These are phyloP conservation scores for Tipula helvola DNA, from an alignment of 2,888 invertebrate species.

Conservation along the genomic window DNA sequence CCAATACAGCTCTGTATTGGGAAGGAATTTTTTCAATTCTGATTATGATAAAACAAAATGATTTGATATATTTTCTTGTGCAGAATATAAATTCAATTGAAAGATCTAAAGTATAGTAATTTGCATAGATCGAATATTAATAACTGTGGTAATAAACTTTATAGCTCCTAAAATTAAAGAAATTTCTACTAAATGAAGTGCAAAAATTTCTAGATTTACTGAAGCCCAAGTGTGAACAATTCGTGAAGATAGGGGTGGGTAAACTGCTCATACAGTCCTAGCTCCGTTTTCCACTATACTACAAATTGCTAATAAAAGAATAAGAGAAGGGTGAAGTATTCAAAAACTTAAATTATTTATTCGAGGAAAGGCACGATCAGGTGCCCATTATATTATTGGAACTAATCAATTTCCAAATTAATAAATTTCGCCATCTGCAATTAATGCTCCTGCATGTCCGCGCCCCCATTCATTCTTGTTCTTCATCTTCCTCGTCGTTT, in stretches of 20 bases:
- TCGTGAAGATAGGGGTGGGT: constrained; percentile 54
- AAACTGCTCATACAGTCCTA: constrained; percentile 69
- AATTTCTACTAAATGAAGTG: constrained; percentile 59
- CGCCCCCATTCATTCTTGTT: no score
- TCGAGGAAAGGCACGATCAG: constrained; percentile 72
- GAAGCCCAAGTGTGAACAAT: constrained; percentile 52
- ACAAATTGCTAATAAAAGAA: constrained; percentile 50
- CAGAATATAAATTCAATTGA: no score
- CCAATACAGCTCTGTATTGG: no score
- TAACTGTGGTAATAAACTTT: constrained; percentile 58
- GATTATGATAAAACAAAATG: no score
- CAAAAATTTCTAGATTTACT: constrained; percentile 66
- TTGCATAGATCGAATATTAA: constrained; percentile 51
- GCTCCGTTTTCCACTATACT: constrained; percentile 54
- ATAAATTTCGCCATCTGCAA: no score
- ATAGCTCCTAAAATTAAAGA: constrained; percentile 72
- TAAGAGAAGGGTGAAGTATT: constrained; percentile 55
- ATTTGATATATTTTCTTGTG: no score
- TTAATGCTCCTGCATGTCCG: no score
- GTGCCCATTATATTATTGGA: constrained; percentile 61
- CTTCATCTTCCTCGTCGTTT: no score
- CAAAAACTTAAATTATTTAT: constrained; percentile 81
- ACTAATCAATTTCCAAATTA: constrained; percentile 68
- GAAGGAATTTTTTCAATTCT: no score
- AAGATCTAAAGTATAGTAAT: no score